Evolutionary conservation across 2,888 invertebrate species (phyloP), one percentile per base, ranked within the genome.

Genomic region (Nephrotoma guestfalica): DNA sequence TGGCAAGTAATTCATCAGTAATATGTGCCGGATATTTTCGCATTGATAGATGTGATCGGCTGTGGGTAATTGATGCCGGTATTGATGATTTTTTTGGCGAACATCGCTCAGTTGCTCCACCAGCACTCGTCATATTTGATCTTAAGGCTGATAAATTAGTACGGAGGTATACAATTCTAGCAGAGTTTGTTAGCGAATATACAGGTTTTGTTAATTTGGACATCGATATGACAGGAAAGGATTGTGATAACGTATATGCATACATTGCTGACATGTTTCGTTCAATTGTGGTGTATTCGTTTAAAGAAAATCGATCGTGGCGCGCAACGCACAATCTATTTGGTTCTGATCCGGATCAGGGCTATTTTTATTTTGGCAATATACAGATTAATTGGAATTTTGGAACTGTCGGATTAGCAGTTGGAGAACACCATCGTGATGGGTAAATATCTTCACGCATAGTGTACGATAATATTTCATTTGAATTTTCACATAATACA

Each of bases 21-120:
- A 92, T 96, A 86, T 96, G 95, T 2, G 95, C 95, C 4, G 96
- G 96, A 90, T 93, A 97, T 87, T 92, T 96, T 40, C 93, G 93
- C 88, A 94, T 95, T 0, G 97, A 97, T 90, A 92, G 93, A 5
- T 97, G 97, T 89, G 96, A 96, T 90, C 93, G 97, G 84, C 93
- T 97, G 6, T 97, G 97, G 96, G 95, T 96, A 4, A 93, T 96
- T 91, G 96, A 97, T 89, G 94, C 96, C 0, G 97, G 96, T 86
- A 91, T 96, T 51, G 94, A 95, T 71, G 95, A 96, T 90, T 95
- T 96, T 90, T 91, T 18, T 15, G 51, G 15, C 4, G 9, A n/a
- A 6, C 92, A 93, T 47, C 94, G 94, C 88, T 94, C 92, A 92
- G 93, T 93, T 15, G 92, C 93, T 0, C 94, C 94, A 2, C 94